Evolutionary conservation across 2,797 vertebrate species (phyloP).

Genomic region (Halcyon badia): DNA sequence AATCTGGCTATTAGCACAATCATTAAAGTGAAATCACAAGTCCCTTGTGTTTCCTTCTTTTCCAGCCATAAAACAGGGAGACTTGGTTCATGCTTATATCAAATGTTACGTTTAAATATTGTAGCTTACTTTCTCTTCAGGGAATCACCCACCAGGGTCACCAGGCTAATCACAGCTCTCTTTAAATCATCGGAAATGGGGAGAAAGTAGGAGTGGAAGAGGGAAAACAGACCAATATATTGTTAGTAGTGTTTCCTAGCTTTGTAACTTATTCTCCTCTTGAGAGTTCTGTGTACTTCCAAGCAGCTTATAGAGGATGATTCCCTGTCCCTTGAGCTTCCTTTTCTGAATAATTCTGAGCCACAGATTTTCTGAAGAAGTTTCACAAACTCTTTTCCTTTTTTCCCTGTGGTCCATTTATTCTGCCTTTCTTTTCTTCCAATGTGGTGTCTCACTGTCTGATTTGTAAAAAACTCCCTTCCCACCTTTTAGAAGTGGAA

Average conservation of each 20-base stretch:
- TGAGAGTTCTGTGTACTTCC: neutral
- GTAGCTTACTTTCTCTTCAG: neutral
- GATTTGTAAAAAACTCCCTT: neutral
- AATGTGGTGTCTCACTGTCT: neutral
- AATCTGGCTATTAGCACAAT: neutral
- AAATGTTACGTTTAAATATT: neutral
- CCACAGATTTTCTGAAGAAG: neutral
- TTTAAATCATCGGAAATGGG: slow-evolving; percentile 14
- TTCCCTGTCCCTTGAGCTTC: neutral
- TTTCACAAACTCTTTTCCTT: neutral
- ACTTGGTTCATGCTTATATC: neutral
- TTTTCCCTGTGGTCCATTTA: neutral
- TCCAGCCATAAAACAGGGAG: slow-evolving; percentile 11
- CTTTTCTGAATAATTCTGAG: neutral
- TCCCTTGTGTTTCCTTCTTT: slow-evolving; percentile 26
- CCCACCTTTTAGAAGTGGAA: neutral
- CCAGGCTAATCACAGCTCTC: slow-evolving; percentile 1
- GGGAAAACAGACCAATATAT: neutral
- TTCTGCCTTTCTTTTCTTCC: neutral
- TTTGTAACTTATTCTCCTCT: neutral
- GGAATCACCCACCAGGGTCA: neutral
- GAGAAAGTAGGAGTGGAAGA: slow-evolving; percentile 8
- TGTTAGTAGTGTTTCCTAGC: neutral
- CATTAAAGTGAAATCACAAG: neutral
- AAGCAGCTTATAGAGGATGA: neutral